These are phyloP conservation scores for Physella acuta DNA, from an alignment of 1,140 invertebrate genomes.

Conservation along the genomic window DNA sequence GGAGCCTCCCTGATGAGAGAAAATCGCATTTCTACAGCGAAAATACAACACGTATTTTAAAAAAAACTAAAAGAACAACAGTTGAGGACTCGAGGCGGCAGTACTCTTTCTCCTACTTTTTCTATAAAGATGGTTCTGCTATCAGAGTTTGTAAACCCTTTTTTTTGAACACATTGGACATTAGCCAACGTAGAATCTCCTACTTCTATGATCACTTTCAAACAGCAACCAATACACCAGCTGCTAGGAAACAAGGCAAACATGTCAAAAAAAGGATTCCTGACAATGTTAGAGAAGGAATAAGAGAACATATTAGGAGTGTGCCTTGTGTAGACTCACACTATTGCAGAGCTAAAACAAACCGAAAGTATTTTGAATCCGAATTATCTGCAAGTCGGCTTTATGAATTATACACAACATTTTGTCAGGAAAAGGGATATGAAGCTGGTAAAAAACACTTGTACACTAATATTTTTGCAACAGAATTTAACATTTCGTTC, in stretches of 20 bases:
- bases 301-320: neutral
- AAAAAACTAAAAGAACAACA: too few relatives aligned
- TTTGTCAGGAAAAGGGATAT: too few relatives aligned
- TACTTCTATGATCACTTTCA: neutral
- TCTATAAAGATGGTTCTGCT: too few relatives aligned
- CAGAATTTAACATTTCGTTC: slow-evolving; percentile 21
- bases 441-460: too few relatives aligned
- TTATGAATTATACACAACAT: too few relatives aligned
- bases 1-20: too few relatives aligned
- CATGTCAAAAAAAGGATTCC: neutral
- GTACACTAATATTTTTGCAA: too few relatives aligned
- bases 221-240: neutral
- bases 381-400: neutral
- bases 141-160: neutral
- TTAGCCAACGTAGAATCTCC: neutral
- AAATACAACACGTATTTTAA: too few relatives aligned
- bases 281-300: neutral
- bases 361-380: neutral
- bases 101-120: too few relatives aligned
- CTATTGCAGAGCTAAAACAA: neutral
- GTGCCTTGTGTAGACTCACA: neutral
- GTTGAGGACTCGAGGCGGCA: too few relatives aligned
- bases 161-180: slow-evolving; percentile 1
- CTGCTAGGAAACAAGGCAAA: neutral
- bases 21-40: too few relatives aligned